Percentiles rank a stretch among this genome's conserved stretches.
Conservation (phyloP, 2,797 vertebrate genomes). For the Takifugu ocellatus region DNA sequence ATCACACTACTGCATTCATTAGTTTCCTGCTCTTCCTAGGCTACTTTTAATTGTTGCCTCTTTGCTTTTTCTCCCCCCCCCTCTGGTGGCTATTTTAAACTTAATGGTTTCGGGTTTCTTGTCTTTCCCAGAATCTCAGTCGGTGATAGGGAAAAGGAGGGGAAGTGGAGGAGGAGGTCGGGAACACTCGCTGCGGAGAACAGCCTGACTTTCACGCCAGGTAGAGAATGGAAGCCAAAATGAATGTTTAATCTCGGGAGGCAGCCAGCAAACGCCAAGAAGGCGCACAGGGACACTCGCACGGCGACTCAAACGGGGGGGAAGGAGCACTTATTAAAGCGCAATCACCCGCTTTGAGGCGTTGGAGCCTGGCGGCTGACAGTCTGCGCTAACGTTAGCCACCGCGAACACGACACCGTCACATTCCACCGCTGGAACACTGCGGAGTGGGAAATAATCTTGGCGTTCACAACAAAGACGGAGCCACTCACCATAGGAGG, state of each 20-base stretch:
- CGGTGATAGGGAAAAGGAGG: too few species aligned
- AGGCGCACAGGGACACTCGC: background rate
- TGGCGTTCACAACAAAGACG: constrained; percentile 61
- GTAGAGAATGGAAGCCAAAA: constrained; percentile 23
- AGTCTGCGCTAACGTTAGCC: constrained; percentile 15
- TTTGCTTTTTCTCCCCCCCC: too few species aligned
- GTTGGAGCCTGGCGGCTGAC: constrained; percentile 21
- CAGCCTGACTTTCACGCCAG: constrained; percentile 14
- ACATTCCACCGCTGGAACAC: constrained; percentile 28
- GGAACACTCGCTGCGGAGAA: background rate
- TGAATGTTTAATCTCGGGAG: background rate
- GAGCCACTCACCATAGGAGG: constrained; percentile 75
- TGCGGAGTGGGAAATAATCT: constrained; percentile 22
- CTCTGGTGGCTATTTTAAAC: too few species aligned
- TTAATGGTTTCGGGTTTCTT: too few species aligned
- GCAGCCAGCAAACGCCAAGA: background rate
- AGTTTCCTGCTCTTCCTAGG: too few species aligned
- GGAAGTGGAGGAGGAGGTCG: too few species aligned
- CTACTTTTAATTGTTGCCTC: too few species aligned
- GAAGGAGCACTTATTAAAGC: background rate
- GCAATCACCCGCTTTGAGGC: constrained; percentile 5
- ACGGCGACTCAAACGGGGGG: background rate
- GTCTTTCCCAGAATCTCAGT: too few species aligned
- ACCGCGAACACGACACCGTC: background rate
- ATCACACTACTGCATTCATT: too few species aligned